phyloP scores from a whole-genome alignment of 1,140 invertebrate genomes.

The Orius insidiosus region DNA sequence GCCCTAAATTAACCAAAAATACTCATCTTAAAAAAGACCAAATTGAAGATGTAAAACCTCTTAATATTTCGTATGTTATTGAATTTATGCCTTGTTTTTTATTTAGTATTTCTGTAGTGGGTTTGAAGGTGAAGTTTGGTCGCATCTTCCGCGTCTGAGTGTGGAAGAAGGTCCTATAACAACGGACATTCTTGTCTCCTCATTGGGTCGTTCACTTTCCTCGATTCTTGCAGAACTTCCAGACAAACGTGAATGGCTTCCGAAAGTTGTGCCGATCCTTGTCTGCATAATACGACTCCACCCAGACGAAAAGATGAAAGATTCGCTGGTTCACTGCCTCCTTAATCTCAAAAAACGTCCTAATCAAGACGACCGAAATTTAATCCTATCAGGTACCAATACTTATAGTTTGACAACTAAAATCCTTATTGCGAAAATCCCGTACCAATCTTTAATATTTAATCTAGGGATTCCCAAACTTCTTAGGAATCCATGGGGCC shows the following conservation, averaged over 20 bases:
- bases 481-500: constrained; percentile 8
- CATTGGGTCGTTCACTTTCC: constrained; percentile 2
- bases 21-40: no score
- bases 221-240: neutral
- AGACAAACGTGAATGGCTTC: constrained; percentile 5
- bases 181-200: neutral
- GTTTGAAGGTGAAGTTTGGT: constrained; percentile 22
- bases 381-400: constrained; percentile 51
- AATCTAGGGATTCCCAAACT: neutral
- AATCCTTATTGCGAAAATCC: neutral
- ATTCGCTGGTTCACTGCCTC: constrained; percentile 47
- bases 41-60: no score
- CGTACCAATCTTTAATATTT: neutral
- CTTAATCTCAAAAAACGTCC: constrained; percentile 64
- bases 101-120: constrained; percentile 20
- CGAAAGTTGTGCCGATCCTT: constrained; percentile 39
- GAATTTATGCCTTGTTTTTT: no score
- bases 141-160: neutral
- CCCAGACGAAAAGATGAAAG: constrained; percentile 36
- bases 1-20: no score
- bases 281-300: constrained; percentile 45
- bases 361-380: constrained; percentile 45
- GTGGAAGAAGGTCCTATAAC: no score
- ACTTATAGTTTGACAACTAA: neutral
- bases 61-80: no score